A percentile compares a stretch with the other conserved stretches of the same genome.
Evolutionary conservation across 2,888 invertebrate genomes (phyloP).

Genomic region (Linyphia triangularis): DNA sequence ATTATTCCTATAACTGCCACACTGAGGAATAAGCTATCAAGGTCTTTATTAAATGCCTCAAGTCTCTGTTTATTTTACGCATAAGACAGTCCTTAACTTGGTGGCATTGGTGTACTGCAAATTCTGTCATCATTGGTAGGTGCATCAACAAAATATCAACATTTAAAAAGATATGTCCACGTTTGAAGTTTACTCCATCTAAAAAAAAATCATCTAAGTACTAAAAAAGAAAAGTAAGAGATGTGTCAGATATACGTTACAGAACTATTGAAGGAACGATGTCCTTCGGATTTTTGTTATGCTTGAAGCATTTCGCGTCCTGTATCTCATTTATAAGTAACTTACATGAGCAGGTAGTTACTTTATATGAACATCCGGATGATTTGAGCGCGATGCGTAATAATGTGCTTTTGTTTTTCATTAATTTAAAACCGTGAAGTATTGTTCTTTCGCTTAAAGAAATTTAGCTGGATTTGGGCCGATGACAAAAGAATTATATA

Average conservation of each 20-base stretch:
- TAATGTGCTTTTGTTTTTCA: too few relatives aligned
- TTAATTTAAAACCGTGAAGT: too few relatives aligned
- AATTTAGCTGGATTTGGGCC: too few relatives aligned
- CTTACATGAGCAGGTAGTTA: too few relatives aligned
- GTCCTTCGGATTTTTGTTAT: not conserved
- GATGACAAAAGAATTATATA: too few relatives aligned
- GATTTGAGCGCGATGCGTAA: too few relatives aligned
- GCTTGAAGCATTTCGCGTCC: not conserved
- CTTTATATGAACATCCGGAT: too few relatives aligned
- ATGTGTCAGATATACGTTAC: not conserved
- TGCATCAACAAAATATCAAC: not conserved
- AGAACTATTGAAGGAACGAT: not conserved
- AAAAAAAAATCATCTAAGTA: not conserved
- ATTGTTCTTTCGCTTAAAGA: too few relatives aligned
- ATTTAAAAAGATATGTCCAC: not conserved
- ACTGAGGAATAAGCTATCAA: not conserved
- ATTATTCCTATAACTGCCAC: not conserved
- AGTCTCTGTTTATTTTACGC: not conserved
- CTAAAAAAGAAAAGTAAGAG: not conserved
- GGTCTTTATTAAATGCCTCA: not conserved
- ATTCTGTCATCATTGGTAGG: not conserved
- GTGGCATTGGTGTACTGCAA: not conserved
- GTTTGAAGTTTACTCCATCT: not conserved
- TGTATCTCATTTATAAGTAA: too few relatives aligned
- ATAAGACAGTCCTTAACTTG: not conserved